Conservation (phyloP, 2,888 invertebrate species). For the Athripsodes cinereus region DNA sequence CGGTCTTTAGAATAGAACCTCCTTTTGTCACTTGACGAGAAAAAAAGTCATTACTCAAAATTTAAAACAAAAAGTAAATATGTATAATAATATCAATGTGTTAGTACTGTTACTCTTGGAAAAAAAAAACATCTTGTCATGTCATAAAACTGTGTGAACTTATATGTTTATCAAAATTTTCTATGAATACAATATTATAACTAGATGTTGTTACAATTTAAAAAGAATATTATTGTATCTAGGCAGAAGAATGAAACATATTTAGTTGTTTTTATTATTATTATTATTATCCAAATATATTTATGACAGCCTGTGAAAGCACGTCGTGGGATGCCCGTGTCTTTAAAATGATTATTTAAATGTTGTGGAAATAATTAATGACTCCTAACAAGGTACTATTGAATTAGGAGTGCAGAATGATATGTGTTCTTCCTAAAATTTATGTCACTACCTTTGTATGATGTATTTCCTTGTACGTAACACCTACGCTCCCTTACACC, state of each 20-base stretch:
- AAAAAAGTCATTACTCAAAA: neutral
- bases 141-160: too few relatives aligned
- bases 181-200: too few relatives aligned
- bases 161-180: too few relatives aligned
- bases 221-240: neutral
- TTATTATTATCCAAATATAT: neutral
- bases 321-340: conserved; percentile 10
- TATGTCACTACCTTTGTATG: conserved; percentile 26
- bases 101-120: too few relatives aligned
- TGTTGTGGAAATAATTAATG: conserved; percentile 28
- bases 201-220: neutral
- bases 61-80: neutral
- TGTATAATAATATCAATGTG: too few relatives aligned
- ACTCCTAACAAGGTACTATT: conserved; percentile 23
- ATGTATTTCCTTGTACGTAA: conserved; percentile 23
- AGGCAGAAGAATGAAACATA: too few relatives aligned
- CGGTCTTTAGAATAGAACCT: neutral
- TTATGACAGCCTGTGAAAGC: conserved; percentile 17
- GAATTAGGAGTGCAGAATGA: conserved; percentile 27
- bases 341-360: conserved; percentile 23
- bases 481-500: conserved; percentile 26
- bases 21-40: neutral
- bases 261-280: too few relatives aligned
- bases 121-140: too few relatives aligned
- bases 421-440: conserved; percentile 24